phyloP scores from a whole-genome alignment of 2,797 vertebrate species.

The Brotula barbata region DNA sequence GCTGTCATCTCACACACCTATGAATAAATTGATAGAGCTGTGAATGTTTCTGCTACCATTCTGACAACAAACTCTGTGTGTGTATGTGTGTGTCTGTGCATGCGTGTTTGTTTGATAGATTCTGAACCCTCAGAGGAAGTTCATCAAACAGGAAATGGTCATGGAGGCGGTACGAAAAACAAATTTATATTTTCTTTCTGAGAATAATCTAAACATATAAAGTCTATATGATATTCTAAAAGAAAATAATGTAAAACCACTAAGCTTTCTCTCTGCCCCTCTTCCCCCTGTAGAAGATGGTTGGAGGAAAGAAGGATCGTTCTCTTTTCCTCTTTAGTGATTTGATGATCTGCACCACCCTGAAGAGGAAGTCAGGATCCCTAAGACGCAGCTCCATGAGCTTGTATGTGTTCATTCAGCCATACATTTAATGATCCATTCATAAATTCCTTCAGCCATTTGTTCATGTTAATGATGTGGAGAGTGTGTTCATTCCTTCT shows the following conservation, averaged over 20 bases:
- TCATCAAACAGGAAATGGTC: slow-evolving; percentile 97
- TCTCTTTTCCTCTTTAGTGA: slow-evolving; percentile 98
- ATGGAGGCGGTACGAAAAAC: slow-evolving; percentile 89
- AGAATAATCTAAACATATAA: no score
- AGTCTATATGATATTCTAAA: no score
- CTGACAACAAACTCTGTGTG: no score
- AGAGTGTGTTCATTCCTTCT: no score
- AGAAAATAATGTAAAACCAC: no score
- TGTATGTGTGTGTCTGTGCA: not conserved
- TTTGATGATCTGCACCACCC: slow-evolving; percentile 93
- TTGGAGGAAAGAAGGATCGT: slow-evolving; percentile 96
- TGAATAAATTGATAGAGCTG: no score
- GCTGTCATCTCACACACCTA: no score
- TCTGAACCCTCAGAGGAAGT: slow-evolving; percentile 91
- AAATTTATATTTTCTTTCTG: no score
- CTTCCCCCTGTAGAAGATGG: slow-evolving; percentile 82
- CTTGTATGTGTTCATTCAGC: slow-evolving; percentile 79
- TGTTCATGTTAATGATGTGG: no score
- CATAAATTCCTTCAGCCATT: no score
- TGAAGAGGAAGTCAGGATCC: slow-evolving; percentile 97
- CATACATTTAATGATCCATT: not conserved
- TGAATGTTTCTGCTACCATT: no score
- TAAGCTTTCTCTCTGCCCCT: no score
- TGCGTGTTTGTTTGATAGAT: slow-evolving; percentile 78
- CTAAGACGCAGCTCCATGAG: slow-evolving; percentile 97